Evolutionary conservation across 2,888 invertebrate genomes (phyloP).

Genomic region (Drosophila antonietae): DNA sequence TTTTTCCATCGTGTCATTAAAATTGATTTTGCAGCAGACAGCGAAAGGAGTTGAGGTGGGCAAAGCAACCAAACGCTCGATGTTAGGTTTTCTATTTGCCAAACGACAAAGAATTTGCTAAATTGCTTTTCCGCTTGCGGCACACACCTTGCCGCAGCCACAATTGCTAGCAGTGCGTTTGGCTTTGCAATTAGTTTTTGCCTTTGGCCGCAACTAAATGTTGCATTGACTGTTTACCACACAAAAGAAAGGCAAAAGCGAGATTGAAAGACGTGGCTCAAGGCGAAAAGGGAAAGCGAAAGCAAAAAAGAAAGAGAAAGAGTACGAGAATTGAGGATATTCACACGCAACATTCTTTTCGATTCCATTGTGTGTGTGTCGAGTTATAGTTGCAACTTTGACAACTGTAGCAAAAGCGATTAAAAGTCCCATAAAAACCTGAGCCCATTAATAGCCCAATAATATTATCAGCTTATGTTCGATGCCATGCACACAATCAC

Average conservation of each 20-base stretch:
- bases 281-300: neutral
- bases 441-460: constrained; percentile 79
- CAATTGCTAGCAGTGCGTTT: constrained; percentile 67
- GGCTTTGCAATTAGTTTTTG: constrained; percentile 77
- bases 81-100: constrained; percentile 73
- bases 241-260: constrained; percentile 25
- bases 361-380: constrained; percentile 37
- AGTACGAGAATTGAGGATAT: constrained; percentile 8
- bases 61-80: constrained; percentile 38
- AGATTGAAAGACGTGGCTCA: neutral
- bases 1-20: constrained; percentile 69
- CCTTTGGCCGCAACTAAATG: constrained; percentile 67
- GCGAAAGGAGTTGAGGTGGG: constrained; percentile 5
- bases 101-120: constrained; percentile 77
- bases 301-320: neutral
- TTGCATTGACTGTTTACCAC: constrained; percentile 63
- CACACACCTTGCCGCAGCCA: constrained; percentile 35
- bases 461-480: constrained; percentile 80
- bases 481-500: constrained; percentile 63
- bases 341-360: constrained; percentile 62
- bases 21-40: constrained; percentile 70
- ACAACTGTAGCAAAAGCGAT: constrained; percentile 80
- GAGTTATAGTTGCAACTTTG: constrained; percentile 75
- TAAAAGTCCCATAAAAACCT: constrained; percentile 81
- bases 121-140: constrained; percentile 75